Conservation (phyloP, 2,888 invertebrate species). For the Timandra comae region DNA sequence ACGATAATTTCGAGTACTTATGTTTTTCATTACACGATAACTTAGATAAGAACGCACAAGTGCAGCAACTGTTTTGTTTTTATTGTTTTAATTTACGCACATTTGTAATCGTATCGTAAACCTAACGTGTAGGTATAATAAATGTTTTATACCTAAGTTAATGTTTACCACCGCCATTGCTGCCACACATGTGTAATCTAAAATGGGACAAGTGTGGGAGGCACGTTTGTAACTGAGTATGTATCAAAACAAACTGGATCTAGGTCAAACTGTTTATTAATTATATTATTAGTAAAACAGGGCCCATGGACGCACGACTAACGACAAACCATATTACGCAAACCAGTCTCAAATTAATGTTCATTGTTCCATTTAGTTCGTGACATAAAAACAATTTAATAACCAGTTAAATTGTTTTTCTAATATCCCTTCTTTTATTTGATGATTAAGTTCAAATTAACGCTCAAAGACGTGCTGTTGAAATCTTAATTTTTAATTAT, state of each 20-base stretch:
- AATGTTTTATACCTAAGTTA: conserved; percentile 17
- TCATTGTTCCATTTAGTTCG: conserved; percentile 2
- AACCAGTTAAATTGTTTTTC: conserved; percentile 38
- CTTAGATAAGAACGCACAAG: too few species aligned
- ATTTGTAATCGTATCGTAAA: conserved; percentile 14
- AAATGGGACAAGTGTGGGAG: conserved; percentile 70
- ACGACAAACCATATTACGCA: too few species aligned
- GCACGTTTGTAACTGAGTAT: conserved; percentile 29
- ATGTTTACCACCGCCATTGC: conserved; percentile 40
- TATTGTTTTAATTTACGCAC: conserved; percentile 3
- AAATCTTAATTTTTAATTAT: conserved; percentile 65
- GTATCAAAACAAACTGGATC: conserved; percentile 56
- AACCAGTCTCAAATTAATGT: conserved; percentile 4
- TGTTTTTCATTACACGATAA: too few species aligned
- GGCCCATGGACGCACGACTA: too few species aligned
- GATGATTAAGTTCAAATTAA: conserved; percentile 42
- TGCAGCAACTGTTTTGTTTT: too few species aligned
- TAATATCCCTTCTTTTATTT: conserved; percentile 24
- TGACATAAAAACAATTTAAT: conserved; percentile 45
- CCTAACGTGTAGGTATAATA: conserved; percentile 9
- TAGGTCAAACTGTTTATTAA: conserved; percentile 34
- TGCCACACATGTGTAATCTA: conserved; percentile 52
- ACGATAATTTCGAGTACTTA: too few species aligned
- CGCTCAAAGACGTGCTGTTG: conserved; percentile 34
- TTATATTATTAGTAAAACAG: too few species aligned